These are phyloP conservation scores for Herpailurus yagouaroundi DNA, from an alignment of 2,113 vertebrate species.

Conservation along the genomic window DNA sequence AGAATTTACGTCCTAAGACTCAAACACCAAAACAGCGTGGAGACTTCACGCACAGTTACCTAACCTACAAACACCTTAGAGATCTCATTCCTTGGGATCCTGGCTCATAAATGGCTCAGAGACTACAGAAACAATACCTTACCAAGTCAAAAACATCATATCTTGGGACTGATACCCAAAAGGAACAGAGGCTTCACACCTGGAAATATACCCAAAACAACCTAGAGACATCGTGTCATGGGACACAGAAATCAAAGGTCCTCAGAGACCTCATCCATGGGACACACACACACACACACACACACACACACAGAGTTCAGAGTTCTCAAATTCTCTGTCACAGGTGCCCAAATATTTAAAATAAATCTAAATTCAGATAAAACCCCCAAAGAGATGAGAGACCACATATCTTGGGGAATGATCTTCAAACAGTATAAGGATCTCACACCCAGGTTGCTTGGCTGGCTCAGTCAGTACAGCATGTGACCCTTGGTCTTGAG, in stretches of 20 bases:
- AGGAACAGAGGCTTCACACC: neutral
- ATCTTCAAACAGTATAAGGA: neutral
- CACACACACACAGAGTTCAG: neutral
- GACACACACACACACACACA: neutral
- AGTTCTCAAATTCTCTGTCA: neutral
- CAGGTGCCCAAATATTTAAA: neutral
- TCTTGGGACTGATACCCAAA: neutral
- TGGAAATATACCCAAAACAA: neutral
- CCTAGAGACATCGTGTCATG: neutral
- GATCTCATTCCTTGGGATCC: neutral
- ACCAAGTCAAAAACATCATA: neutral
- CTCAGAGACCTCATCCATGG: neutral
- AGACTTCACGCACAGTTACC: neutral
- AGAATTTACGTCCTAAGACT: neutral
- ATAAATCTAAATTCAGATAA: neutral
- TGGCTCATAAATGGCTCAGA: neutral
- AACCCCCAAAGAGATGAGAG: neutral
- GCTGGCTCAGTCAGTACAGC: neutral
- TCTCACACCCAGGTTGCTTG: neutral
- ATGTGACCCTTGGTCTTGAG: neutral
- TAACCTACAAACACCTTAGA: neutral
- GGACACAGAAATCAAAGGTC: neutral
- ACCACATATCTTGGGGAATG: neutral
- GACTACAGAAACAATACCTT: neutral
- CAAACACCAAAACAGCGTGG: neutral